phyloP scores from a whole-genome alignment of 2,888 invertebrate species.

The Cacoxenus indagator region DNA sequence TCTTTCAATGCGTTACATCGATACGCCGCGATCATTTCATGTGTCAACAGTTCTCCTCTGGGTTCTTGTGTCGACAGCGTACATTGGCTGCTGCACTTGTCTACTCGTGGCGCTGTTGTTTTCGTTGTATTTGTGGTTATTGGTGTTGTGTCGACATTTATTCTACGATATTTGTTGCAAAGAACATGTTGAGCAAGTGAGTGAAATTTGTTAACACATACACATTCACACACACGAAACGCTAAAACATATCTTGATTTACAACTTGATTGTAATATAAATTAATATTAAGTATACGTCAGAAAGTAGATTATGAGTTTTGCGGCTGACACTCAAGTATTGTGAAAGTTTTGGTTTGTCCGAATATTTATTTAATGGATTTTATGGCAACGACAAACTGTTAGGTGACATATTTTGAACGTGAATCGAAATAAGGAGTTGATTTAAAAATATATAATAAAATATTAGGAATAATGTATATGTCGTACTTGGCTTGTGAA shows the following conservation, averaged over 20 bases:
- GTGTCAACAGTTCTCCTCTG: conserved; percentile 27
- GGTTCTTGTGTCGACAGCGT: conserved; percentile 23
- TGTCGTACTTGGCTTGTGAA: too few relatives aligned
- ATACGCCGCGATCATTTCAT: neutral
- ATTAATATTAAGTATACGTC: conserved; percentile 56
- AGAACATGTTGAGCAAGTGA: conserved; percentile 52
- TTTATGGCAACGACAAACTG: too few relatives aligned
- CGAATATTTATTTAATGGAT: neutral
- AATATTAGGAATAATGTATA: too few relatives aligned
- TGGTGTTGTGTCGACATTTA: conserved; percentile 31
- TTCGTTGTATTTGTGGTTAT: conserved; percentile 14
- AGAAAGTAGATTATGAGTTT: neutral
- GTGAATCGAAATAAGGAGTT: too few relatives aligned
- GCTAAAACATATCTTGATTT: too few relatives aligned
- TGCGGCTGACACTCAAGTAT: neutral
- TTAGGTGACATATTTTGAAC: too few relatives aligned
- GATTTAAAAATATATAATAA: too few relatives aligned
- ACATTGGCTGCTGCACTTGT: conserved; percentile 32
- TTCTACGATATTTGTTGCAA: conserved; percentile 30
- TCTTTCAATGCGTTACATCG: neutral
- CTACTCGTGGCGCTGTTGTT: conserved; percentile 9
- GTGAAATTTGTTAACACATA: conserved; percentile 43
- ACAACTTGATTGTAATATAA: conserved; percentile 38
- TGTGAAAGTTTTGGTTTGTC: neutral
- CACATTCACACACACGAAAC: neutral